Evolutionary conservation across 2,797 vertebrate species (phyloP), one percentile per base, ranked within the genome.

Genomic region (Ctenopoma multispine): DNA sequence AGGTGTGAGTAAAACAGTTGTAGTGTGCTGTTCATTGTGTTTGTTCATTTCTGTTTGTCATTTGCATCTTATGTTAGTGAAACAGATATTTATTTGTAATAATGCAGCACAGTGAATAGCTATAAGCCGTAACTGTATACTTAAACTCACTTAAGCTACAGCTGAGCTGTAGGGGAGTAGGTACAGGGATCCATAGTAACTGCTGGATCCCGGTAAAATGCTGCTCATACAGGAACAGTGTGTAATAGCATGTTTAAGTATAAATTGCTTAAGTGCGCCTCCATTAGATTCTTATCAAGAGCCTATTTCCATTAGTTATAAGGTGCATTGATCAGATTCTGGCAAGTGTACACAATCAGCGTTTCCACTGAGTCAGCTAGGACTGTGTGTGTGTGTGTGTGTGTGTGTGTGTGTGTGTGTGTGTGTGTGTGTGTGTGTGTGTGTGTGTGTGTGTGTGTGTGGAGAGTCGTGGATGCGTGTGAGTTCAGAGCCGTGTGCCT

Each of bases 281-380:
- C 81, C 82, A 90, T 92, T 90, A 86, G 83, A 88, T 86, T 88
- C 72, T 79, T 86, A 89, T 90, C 88, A 89, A 47, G 75, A 71
- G 56, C 51, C 72, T 51, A 79, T 91, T 90, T 84, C 87, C 89
- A 89, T 91, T 85, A 83, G 77, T 78, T 86, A 81, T 74, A 65
- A 73, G 68, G 12, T 41, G 46, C 74, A 90, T 90, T 82, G 86
- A 92, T 92, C 82, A 75, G 54, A 82, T 71, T 66, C 83, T 81
- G 36, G 63, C 64, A 71, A 74, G 69, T 77, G 60, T 72, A 74
- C 79, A 49, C 27, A 36, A 72, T 84, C 75, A 79, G 58, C 69
- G 43, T 72, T 87, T 87, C 59, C 31, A 46, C 60, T 40, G 70
- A 82, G 58, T 83, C 75, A 76, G 77, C 76, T 23, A 20, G 21